Evolutionary conservation across 2,888 invertebrate species (phyloP).

Genomic region (Nomada hirtipes): DNA sequence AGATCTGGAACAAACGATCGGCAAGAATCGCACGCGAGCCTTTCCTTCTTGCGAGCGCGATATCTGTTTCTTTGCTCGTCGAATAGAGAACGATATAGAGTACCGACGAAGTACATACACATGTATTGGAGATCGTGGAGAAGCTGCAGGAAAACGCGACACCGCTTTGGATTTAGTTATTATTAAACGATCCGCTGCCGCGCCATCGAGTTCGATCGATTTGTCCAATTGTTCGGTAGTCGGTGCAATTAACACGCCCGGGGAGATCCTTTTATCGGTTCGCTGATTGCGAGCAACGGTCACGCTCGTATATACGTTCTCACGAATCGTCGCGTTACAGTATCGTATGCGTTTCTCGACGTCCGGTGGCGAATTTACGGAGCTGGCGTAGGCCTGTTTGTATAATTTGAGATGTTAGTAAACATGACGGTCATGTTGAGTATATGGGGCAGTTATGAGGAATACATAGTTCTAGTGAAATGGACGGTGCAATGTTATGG

Average conservation of each 20-base stretch:
- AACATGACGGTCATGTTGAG: neutral
- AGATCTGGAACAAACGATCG: conserved; percentile 69
- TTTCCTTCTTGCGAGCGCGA: conserved; percentile 49
- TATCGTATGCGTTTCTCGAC: conserved; percentile 6
- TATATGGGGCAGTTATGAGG: neutral
- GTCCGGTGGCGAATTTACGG: conserved; percentile 3
- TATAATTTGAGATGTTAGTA: conserved; percentile 1
- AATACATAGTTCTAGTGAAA: neutral
- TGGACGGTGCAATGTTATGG: neutral
- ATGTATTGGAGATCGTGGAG: conserved; percentile 16
- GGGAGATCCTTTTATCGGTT: conserved; percentile 34
- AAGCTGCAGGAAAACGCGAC: conserved; percentile 44
- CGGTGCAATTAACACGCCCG: conserved; percentile 56
- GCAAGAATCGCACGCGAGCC: conserved; percentile 56
- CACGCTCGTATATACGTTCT: neutral
- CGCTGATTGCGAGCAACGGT: conserved; percentile 5
- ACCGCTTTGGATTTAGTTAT: conserved; percentile 1
- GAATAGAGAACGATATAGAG: neutral
- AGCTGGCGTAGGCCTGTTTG: neutral
- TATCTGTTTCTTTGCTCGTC: conserved; percentile 45
- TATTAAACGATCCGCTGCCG: conserved; percentile 18
- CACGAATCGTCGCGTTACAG: conserved; percentile 2
- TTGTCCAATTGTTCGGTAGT: conserved; percentile 50
- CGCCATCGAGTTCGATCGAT: conserved; percentile 15
- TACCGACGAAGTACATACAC: neutral